A percentile compares a stretch with the other conserved stretches of the same genome.
phyloP scores from a whole-genome alignment of 1,140 invertebrate species.

The Atta texana region DNA sequence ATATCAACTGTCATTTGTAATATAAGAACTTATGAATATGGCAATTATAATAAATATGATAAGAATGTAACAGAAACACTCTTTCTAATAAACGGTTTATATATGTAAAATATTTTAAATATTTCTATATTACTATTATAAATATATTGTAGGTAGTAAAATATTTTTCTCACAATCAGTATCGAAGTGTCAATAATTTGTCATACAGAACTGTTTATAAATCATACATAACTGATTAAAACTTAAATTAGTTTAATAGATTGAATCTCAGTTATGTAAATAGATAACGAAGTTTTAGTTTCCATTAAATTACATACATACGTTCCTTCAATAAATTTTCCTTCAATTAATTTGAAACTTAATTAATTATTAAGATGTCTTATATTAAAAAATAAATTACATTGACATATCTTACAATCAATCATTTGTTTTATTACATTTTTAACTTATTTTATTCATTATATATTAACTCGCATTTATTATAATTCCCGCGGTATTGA shows the following conservation, averaged over 20 bases:
- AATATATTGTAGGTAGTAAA: background rate
- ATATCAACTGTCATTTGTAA: constrained; percentile 25
- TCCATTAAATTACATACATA: background rate
- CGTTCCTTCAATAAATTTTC: too few species aligned
- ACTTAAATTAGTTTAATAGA: background rate
- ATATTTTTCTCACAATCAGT: background rate
- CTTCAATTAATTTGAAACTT: too few species aligned
- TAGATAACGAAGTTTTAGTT: background rate
- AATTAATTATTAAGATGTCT: too few species aligned
- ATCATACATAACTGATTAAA: background rate
- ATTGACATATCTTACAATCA: background rate
- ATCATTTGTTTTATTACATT: too few species aligned
- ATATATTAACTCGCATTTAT: background rate
- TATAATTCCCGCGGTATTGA: background rate
- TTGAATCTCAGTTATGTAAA: background rate
- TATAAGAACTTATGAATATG: constrained; percentile 13
- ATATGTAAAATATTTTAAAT: background rate
- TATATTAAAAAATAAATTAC: background rate
- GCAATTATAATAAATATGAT: background rate
- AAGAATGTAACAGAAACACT: constrained; percentile 5
- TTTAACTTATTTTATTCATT: too few species aligned
- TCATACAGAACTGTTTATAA: too few species aligned
- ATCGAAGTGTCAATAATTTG: background rate
- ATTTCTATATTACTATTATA: background rate
- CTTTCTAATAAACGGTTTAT: background rate